phyloP scores from a whole-genome alignment of 2,888 invertebrate species.

The Acronicta psi region DNA sequence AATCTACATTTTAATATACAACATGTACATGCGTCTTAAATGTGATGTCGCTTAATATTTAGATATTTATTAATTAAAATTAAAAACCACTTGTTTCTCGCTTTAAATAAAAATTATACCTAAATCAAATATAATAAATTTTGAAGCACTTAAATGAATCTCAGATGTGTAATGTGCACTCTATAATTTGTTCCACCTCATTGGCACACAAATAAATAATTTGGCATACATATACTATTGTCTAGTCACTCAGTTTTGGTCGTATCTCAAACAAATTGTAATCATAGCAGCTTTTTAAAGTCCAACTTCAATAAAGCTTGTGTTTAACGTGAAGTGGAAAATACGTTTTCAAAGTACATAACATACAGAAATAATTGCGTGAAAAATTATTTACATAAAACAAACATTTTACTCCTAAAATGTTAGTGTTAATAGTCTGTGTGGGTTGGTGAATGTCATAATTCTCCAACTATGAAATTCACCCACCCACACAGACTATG shows the following conservation, averaged over 20 bases:
- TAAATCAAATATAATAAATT: slow-evolving; percentile 35
- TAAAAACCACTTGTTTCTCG: slow-evolving; percentile 26
- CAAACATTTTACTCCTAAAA: too few species aligned
- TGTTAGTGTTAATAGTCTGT: too few species aligned
- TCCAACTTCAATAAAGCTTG: slow-evolving; percentile 22
- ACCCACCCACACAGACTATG: too few species aligned
- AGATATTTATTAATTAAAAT: slow-evolving; percentile 34
- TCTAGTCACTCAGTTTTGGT: slow-evolving; percentile 43
- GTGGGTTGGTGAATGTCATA: too few species aligned
- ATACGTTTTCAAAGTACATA: too few species aligned
- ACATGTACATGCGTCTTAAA: slow-evolving; percentile 39
- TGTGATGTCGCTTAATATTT: slow-evolving; percentile 50
- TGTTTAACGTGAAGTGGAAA: slow-evolving; percentile 18
- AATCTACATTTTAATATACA: slow-evolving; percentile 31
- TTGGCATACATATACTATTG: slow-evolving; percentile 35
- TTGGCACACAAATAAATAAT: slow-evolving; percentile 47
- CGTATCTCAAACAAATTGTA: slow-evolving; percentile 37
- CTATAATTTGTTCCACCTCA: slow-evolving; percentile 29
- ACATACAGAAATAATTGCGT: not conserved
- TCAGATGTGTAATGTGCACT: slow-evolving; percentile 40
- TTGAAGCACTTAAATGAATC: slow-evolving; percentile 52
- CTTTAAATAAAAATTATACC: slow-evolving; percentile 24
- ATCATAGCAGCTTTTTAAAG: slow-evolving; percentile 29
- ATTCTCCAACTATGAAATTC: too few species aligned
- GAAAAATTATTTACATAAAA: too few species aligned